Evolutionary conservation across 2,797 vertebrate species (phyloP).

Genomic region (Lepilemur ruficaudatus): DNA sequence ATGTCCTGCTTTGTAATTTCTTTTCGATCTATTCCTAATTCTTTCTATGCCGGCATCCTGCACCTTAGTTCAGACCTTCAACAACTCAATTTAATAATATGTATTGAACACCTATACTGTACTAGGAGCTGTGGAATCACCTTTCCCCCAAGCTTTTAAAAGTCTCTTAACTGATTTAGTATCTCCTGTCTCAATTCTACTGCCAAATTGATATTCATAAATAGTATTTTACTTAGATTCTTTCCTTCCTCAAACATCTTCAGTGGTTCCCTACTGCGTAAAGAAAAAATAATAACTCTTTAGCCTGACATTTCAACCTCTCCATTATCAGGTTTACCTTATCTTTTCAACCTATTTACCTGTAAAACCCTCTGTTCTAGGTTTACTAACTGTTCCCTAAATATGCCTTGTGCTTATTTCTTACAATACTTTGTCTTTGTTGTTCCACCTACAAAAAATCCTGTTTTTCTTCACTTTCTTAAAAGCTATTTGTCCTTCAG

Average conservation of each 20-base stretch:
- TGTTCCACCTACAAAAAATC: background rate
- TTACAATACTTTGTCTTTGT: background rate
- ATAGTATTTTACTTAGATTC: background rate
- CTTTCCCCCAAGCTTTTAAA: background rate
- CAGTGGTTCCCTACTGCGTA: background rate
- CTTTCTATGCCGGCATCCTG: background rate
- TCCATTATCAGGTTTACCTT: background rate
- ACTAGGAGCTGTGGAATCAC: background rate
- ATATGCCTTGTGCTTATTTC: background rate
- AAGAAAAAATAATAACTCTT: background rate
- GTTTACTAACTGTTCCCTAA: background rate
- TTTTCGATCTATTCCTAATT: background rate
- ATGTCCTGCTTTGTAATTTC: background rate
- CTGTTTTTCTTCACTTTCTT: background rate
- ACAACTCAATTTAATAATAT: background rate
- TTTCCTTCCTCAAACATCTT: background rate
- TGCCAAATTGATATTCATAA: conserved; percentile 4
- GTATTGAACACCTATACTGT: background rate
- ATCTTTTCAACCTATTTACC: background rate
- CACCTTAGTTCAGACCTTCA: background rate
- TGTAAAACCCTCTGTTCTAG: background rate
- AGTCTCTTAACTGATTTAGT: background rate
- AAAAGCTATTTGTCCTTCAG: background rate
- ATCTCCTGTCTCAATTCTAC: background rate
- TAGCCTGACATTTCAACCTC: background rate